phyloP scores from a whole-genome alignment of 1,140 invertebrate genomes.

The Dryas iulia region DNA sequence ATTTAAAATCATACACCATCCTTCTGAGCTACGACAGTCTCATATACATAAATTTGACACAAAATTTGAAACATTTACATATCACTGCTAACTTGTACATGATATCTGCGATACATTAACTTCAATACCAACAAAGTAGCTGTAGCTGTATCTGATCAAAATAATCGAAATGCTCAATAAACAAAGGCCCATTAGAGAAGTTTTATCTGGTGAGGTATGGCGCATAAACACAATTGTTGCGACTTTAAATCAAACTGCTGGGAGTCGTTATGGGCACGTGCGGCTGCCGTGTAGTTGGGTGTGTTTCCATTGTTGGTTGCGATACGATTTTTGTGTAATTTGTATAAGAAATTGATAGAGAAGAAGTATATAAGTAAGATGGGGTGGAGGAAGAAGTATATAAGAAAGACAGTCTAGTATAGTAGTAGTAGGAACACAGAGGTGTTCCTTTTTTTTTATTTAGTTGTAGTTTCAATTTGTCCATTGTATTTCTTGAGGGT shows the following conservation, averaged over 20 bases:
- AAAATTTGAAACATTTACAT: background rate
- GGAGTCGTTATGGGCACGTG: conserved; percentile 70
- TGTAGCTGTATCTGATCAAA: conserved; percentile 10
- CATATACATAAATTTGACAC: too few species aligned
- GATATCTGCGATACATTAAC: background rate
- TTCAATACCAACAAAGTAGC: background rate
- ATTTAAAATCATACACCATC: too few species aligned
- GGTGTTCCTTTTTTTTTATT: too few species aligned
- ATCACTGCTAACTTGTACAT: background rate
- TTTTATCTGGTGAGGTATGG: conserved; percentile 33
- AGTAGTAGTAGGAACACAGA: too few species aligned
- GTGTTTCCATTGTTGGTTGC: conserved; percentile 21
- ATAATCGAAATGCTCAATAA: conserved; percentile 28
- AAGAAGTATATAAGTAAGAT: too few species aligned
- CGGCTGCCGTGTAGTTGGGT: conserved; percentile 36
- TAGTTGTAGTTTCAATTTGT: too few species aligned
- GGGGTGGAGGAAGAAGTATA: too few species aligned
- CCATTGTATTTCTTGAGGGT: too few species aligned
- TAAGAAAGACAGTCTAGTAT: too few species aligned
- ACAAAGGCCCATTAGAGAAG: conserved; percentile 42
- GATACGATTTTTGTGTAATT: conserved; percentile 18
- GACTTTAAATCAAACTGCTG: conserved; percentile 75
- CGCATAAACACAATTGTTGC: conserved; percentile 73
- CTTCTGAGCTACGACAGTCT: too few species aligned
- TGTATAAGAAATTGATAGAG: too few species aligned